These are phyloP conservation scores for Melipona beecheii DNA, from an alignment of 2,888 invertebrate species.

Conservation along the genomic window DNA sequence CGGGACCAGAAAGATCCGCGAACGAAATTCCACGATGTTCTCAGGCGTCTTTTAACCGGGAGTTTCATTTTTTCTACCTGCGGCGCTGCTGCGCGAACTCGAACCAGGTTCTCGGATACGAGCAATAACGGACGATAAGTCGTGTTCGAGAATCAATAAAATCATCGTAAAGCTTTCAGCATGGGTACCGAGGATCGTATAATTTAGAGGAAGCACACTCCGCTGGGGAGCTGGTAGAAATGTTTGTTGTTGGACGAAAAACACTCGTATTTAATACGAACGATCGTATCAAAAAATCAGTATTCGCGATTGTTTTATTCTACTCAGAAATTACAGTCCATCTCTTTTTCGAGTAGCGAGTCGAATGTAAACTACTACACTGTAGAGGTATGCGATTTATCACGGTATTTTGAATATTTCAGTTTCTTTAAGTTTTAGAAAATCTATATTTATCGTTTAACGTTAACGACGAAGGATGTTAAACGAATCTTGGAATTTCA, in stretches of 20 bases:
- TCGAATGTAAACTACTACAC: neutral
- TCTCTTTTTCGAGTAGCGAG: neutral
- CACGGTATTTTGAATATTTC: too few species aligned
- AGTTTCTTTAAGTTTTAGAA: too few species aligned
- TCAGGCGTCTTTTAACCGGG: conserved; percentile 29
- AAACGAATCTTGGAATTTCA: too few species aligned
- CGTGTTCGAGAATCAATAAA: conserved; percentile 44
- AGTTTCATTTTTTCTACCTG: conserved; percentile 25
- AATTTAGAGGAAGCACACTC: conserved; percentile 3
- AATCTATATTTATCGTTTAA: too few species aligned
- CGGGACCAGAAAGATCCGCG: conserved; percentile 3
- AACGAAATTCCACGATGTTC: conserved; percentile 50
- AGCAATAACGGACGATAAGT: conserved; percentile 22
- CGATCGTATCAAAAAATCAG: neutral
- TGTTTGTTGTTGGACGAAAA: neutral
- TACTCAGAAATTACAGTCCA: neutral
- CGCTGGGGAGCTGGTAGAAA: conserved; percentile 1
- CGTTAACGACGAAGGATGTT: too few species aligned
- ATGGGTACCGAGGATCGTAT: neutral
- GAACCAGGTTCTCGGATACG: neutral
- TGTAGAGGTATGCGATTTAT: neutral
- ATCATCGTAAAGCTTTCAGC: conserved; percentile 23
- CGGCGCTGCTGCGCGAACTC: conserved; percentile 1
- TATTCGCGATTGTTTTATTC: neutral
- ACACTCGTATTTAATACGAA: neutral